Evolutionary conservation across 2,797 vertebrate genomes (phyloP).

Genomic region (Rhincodon typus): DNA sequence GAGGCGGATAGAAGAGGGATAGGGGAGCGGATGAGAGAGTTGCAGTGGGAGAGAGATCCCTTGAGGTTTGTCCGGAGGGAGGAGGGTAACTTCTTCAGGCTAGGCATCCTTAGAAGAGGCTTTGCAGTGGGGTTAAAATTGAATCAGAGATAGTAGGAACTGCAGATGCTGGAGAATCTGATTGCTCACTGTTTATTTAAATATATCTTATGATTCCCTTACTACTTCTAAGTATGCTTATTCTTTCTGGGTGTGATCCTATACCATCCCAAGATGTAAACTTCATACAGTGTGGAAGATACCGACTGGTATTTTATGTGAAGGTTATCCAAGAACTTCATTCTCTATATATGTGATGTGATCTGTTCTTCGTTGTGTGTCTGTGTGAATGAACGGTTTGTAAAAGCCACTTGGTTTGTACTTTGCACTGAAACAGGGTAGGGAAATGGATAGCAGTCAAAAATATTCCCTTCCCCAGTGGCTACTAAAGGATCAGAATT

Average conservation of each 20-base stretch:
- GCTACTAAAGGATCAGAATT: not conserved
- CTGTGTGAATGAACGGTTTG: not conserved
- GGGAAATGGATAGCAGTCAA: not conserved
- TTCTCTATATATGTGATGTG: not conserved
- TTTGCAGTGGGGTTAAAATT: no score
- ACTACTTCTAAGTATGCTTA: not conserved
- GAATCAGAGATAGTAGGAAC: no score
- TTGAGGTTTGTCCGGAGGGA: no score
- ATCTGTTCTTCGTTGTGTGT: not conserved
- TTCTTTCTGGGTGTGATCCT: not conserved
- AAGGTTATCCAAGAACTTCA: not conserved
- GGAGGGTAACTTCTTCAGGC: no score
- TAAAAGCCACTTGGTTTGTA: not conserved
- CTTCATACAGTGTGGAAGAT: not conserved
- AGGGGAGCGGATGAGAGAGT: no score
- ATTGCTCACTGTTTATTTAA: not conserved
- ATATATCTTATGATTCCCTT: not conserved
- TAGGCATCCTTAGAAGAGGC: no score
- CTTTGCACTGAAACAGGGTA: not conserved
- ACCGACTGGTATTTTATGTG: not conserved
- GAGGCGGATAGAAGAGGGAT: no score
- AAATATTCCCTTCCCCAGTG: not conserved
- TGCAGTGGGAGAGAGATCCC: no score
- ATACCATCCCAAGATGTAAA: not conserved
- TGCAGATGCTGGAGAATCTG: no score